phyloP scores from a whole-genome alignment of 23 tunicate species.

The Ciona savignyi region DNA sequence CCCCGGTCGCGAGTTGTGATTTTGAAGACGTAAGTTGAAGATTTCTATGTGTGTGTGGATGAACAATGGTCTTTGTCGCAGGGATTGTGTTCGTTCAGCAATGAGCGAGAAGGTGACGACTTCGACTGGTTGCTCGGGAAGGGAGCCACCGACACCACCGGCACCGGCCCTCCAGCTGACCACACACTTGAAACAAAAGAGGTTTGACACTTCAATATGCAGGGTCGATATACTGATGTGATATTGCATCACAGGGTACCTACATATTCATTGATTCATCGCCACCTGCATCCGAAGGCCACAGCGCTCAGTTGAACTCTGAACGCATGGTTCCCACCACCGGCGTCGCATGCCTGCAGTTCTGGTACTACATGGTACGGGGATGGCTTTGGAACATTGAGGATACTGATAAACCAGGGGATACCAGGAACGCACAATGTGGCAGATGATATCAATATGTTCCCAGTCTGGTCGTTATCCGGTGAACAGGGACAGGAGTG shows the following conservation, averaged over 20 bases:
- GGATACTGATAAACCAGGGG: conserved; percentile 45
- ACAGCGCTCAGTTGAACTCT: conserved; percentile 46
- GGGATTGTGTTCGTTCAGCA: conserved; percentile 52
- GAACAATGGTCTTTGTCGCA: too few species aligned
- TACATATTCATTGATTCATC: conserved; percentile 50
- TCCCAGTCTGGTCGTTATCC: conserved; percentile 39
- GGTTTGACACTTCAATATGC: conserved; percentile 6
- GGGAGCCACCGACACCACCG: conserved; percentile 33
- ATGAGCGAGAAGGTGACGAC: conserved; percentile 34
- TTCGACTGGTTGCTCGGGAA: conserved; percentile 72
- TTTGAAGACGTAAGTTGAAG: conserved; percentile 56
- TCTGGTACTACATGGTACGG: conserved; percentile 84
- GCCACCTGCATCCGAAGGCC: conserved; percentile 11
- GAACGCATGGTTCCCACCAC: conserved; percentile 59
- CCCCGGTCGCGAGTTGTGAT: conserved; percentile 60
- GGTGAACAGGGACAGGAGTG: conserved; percentile 73
- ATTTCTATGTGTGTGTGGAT: too few species aligned
- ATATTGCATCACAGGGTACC: conserved; percentile 42
- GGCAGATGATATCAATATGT: conserved; percentile 37
- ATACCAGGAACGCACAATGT: conserved; percentile 63
- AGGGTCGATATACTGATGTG: background rate
- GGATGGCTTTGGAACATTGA: conserved; percentile 31
- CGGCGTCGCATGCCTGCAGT: conserved; percentile 52
- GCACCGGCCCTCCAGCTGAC: conserved; percentile 55
- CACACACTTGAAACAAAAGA: conserved; percentile 34